Conservation (phyloP, 1,140 invertebrate genomes). For the Sarcophaga peregrina region DNA sequence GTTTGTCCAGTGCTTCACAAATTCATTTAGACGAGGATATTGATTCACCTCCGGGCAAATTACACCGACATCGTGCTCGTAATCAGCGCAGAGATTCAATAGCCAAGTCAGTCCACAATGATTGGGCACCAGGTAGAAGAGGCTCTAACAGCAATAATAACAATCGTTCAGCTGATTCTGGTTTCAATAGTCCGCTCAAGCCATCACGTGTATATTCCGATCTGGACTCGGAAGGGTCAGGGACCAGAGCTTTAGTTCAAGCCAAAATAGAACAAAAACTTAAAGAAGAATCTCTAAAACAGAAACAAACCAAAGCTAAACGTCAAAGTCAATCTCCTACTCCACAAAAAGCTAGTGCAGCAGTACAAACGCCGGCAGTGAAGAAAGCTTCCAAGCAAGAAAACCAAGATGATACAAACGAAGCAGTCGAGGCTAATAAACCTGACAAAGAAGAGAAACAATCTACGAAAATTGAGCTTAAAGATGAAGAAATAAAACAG, state of each 20-base stretch:
- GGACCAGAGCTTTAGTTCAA: slow-evolving; percentile 60
- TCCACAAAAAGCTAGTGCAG: slow-evolving; percentile 44
- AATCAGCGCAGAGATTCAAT: slow-evolving; percentile 54
- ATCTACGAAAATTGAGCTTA: not conserved
- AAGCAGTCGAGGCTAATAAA: not conserved
- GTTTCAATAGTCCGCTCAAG: slow-evolving; percentile 44
- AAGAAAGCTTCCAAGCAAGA: not conserved
- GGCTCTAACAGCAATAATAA: not conserved
- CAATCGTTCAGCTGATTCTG: slow-evolving; percentile 41
- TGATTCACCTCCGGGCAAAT: slow-evolving; percentile 42
- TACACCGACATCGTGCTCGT: not conserved
- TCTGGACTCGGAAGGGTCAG: slow-evolving; percentile 61
- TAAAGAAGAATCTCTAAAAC: slow-evolving; percentile 44
- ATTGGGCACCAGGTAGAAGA: slow-evolving; percentile 57
- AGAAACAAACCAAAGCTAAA: slow-evolving; percentile 49
- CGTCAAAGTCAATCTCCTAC: not conserved
- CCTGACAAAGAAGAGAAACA: not conserved
- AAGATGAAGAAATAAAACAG: not conserved
- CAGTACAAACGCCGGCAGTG: slow-evolving; percentile 42
- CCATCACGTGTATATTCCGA: slow-evolving; percentile 62
- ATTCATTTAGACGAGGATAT: slow-evolving; percentile 54
- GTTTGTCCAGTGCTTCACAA: slow-evolving; percentile 63
- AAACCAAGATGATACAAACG: not conserved
- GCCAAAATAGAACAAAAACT: slow-evolving; percentile 65
- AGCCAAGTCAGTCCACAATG: slow-evolving; percentile 61